These are phyloP conservation scores for Tachystola acroxantha DNA, from an alignment of 2,888 invertebrate genomes.

Conservation along the genomic window DNA sequence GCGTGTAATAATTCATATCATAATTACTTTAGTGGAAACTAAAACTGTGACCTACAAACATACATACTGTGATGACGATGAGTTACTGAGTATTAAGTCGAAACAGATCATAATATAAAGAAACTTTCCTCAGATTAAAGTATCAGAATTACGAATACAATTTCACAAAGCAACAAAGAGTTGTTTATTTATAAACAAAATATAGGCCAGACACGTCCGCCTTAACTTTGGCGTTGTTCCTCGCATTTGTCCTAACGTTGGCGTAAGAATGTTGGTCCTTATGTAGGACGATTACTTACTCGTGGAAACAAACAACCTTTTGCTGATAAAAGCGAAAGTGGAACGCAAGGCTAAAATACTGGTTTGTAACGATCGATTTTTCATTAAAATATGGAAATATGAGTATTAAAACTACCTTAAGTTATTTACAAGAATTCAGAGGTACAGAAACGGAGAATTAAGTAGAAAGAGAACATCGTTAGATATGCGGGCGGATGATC, in stretches of 20 bases:
- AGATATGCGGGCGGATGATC: no score
- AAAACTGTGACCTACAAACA: no score
- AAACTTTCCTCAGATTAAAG: no score
- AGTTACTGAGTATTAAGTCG: no score
- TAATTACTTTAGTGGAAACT: no score
- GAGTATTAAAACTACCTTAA: neutral
- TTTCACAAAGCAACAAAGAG: neutral
- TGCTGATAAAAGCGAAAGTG: constrained; percentile 46
- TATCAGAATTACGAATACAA: no score
- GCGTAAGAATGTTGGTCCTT: constrained; percentile 2
- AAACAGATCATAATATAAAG: no score
- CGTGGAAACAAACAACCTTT: constrained; percentile 34
- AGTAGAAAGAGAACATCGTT: no score
- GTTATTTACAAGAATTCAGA: neutral
- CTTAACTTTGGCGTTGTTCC: constrained; percentile 4
- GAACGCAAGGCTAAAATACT: constrained; percentile 42
- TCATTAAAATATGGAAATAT: constrained; percentile 11
- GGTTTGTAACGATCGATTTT: constrained; percentile 36
- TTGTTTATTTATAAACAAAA: constrained; percentile 11
- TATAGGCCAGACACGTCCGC: constrained; percentile 10
- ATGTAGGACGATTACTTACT: constrained; percentile 20
- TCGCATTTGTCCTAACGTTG: neutral
- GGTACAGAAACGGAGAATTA: neutral
- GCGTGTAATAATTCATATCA: no score
- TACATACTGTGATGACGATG: no score